Base-by-base conservation (phyloP, 2,797 vertebrate genomes). In the Tragopan temminckii region DNA sequence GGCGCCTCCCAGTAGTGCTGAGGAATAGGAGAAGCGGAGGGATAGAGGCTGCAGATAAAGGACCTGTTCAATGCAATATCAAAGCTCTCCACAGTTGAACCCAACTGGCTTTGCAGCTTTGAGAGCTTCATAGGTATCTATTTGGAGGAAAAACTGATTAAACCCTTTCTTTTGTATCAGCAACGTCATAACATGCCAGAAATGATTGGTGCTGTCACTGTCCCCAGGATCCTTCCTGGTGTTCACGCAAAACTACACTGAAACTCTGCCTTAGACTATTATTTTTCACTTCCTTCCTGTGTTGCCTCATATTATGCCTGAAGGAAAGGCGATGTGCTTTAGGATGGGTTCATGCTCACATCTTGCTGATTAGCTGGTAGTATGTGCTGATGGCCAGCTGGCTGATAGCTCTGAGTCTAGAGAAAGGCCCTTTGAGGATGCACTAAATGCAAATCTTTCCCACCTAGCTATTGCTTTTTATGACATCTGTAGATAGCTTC, bases 311-410 rank as follows among this genome's bases (percentile, higher is more conserved):
- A 31, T 42, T 63, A 31, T 27, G 27, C 61, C 61, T 0, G 1
- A 43, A 42, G 70, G 67, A 42, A 76, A 36, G 3, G 27, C 25
- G 31, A 33, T 15, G 35, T 50, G n/a, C 20, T 76, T 31, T 43
- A 48, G 36, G 59, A 42, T 29, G 55, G 29, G 29, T 48, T 70
- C 0, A 0, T 11, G 31, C 46, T 72, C n/a, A 4, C 5, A 16
- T 23, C 10, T 1, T 29, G 25, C 11, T 57, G 14, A 33, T 57
- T 18, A 57, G 31, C 21, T 45, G 61, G 31, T 33, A 23, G 68
- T 17, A 58, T 1, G 1, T 18, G 20, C 58, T 71, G 64, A 23
- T 52, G 67, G 36, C 23, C 67, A 36, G 11, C 1, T 33, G 50
- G 33, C 19, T 42, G 58, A 14, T 6, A 48, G 25, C 3, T 5